Conservation (phyloP, 1,140 invertebrate genomes). For the Plectus sambesii region DNA sequence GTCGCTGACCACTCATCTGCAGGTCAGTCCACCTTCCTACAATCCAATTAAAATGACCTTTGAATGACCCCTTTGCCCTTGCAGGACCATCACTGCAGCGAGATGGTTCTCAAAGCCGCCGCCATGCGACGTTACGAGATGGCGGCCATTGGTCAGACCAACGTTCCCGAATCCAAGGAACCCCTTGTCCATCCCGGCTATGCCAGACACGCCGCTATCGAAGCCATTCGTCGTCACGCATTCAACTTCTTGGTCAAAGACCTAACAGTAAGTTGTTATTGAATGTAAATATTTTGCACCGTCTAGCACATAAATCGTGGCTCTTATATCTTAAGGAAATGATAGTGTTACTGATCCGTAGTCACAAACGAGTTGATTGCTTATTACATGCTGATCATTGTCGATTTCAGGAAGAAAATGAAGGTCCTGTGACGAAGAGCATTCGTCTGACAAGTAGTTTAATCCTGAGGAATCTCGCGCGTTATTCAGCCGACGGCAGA, state of each 20-base stretch:
- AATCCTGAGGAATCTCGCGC: slow-evolving; percentile 88
- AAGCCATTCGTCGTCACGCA: slow-evolving; percentile 83
- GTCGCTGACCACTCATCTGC: slow-evolving; percentile 77
- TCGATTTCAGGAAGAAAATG: slow-evolving; percentile 71
- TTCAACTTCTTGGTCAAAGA: slow-evolving; percentile 76
- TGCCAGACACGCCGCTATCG: slow-evolving; percentile 70
- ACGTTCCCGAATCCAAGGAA: slow-evolving; percentile 51
- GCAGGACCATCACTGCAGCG: slow-evolving; percentile 75
- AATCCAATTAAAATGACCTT: slow-evolving; percentile 2
- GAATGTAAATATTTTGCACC: slow-evolving; percentile 6
- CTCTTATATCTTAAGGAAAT: too few species aligned
- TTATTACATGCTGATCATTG: slow-evolving; percentile 16
- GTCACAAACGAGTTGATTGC: slow-evolving; percentile 10
- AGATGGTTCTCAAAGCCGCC: slow-evolving; percentile 44
- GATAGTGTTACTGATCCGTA: too few species aligned
- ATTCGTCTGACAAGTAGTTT: slow-evolving; percentile 88
- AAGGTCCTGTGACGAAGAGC: slow-evolving; percentile 96
- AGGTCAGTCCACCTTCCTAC: slow-evolving; percentile 25
- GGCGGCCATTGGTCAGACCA: slow-evolving; percentile 55
- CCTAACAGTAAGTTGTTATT: slow-evolving; percentile 58
- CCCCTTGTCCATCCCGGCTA: slow-evolving; percentile 53
- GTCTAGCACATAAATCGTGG: slow-evolving; percentile 11
- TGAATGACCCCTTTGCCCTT: too few species aligned
- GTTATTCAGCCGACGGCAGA: slow-evolving; percentile 76
- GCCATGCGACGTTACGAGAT: slow-evolving; percentile 45